Evolutionary conservation across 2,888 invertebrate genomes (phyloP), one percentile per base, ranked within the genome.

Genomic region (Harmothoe impar): DNA sequence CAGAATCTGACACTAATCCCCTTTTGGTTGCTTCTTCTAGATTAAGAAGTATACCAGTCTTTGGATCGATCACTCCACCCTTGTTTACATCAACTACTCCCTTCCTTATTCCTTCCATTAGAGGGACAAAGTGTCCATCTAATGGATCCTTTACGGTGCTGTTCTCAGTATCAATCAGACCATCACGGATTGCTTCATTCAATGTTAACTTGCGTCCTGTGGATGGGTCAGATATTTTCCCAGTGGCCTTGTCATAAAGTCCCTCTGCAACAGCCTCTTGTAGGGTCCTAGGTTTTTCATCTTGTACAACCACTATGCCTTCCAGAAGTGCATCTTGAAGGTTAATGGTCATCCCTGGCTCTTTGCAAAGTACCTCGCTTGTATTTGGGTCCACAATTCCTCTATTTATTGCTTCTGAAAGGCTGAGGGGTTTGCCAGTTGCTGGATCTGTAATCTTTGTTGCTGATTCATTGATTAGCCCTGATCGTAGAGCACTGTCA

Each of bases 391-490:
- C 95, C 88, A 96, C 93, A 51, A 95, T 93, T 78, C 95, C 95
- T 78, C 93, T 93, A 89, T 94, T 93, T 35, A 99, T 97, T 0
- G 99, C 98, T 94, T 98, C 81, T 0, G 23, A 12, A 31, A 91
- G 52, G 17, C 31, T 62, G 10, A 98, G 95, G 94, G 97, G 97
- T 95, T 98, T 97, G 95, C 97, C 93, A 51, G 93, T 93, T 89
- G 92, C 92, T 31, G 94, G 93, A 92, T 95, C 94, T 43, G 92
- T 90, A 86, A 93, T 93, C 43, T 92, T 94, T 1, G 72, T 52
- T 20, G 0, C 35, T 15, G 31, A 29, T 1, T 33, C 90, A 31
- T 89, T 43, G 0, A 89, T n/a, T 20, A 89, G 15, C 31, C 89
- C 89, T 31, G 97, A 3, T 25, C 10, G 33, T 25, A 81, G 17